A percentile compares a stretch with the other conserved stretches of the same genome.
Evolutionary conservation across 2,797 vertebrate genomes (phyloP).

Genomic region (Erpetoichthys calabaricus): DNA sequence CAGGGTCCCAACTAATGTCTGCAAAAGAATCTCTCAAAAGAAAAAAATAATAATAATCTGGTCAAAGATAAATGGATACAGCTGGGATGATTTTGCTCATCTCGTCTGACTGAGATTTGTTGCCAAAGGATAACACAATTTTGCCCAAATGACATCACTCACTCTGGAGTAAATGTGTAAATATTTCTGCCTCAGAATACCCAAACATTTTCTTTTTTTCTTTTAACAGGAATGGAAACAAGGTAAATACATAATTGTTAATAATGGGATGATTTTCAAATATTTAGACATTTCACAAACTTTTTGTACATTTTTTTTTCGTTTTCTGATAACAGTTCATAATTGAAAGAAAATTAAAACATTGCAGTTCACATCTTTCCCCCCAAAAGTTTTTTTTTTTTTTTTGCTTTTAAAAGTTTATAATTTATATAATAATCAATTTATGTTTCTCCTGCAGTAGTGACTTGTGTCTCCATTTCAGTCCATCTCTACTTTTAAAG

Average conservation of each 20-base stretch:
- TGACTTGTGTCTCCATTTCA: conserved; percentile 6
- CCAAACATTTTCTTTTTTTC: conserved; percentile 19
- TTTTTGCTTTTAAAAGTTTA: conserved; percentile 27
- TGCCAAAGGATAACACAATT: too few relatives aligned
- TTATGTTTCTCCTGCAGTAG: not conserved
- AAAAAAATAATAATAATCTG: too few relatives aligned
- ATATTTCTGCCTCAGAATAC: too few relatives aligned
- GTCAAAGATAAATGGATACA: too few relatives aligned
- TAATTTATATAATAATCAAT: conserved; percentile 11
- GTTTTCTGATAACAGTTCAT: conserved; percentile 50
- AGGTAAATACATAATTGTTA: conserved; percentile 59
- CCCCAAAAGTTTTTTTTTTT: conserved; percentile 45
- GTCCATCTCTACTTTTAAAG: not conserved
- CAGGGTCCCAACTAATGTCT: too few relatives aligned
- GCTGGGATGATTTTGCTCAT: too few relatives aligned
- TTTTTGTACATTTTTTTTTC: conserved; percentile 42
- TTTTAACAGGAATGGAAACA: conserved; percentile 53
- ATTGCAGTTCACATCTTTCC: conserved; percentile 47
- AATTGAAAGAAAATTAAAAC: conserved; percentile 54
- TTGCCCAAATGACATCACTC: too few relatives aligned
- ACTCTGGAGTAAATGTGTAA: too few relatives aligned
- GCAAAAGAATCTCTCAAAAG: too few relatives aligned
- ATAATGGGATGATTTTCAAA: conserved; percentile 64
- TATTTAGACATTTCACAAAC: conserved; percentile 68
- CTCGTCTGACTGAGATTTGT: too few relatives aligned